These are phyloP conservation scores for Procambarus clarkii DNA, from an alignment of 1,140 invertebrate genomes.

Conservation along the genomic window DNA sequence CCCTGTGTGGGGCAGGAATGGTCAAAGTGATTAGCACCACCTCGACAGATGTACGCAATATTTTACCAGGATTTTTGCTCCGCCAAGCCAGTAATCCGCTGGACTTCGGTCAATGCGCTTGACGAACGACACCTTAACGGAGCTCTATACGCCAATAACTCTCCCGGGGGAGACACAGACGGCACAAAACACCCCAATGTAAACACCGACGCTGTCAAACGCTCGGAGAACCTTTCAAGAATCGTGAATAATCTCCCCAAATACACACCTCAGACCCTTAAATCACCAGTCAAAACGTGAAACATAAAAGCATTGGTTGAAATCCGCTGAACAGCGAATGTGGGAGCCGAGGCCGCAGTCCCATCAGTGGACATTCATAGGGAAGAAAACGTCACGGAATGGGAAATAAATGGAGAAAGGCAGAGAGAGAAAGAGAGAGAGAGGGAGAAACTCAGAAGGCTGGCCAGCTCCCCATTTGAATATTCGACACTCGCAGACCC, in stretches of 20 bases:
- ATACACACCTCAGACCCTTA: no score
- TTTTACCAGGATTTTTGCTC: background rate
- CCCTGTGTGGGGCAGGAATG: background rate
- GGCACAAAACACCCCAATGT: background rate
- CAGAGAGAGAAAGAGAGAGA: background rate
- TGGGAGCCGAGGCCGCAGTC: background rate
- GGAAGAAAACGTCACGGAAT: constrained; percentile 32
- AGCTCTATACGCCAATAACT: background rate
- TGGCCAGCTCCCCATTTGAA: constrained; percentile 18
- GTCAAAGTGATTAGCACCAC: background rate
- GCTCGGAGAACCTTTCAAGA: no score
- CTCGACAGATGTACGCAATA: constrained; percentile 11
- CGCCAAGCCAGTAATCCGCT: background rate
- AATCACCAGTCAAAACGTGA: no score
- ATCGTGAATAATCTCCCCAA: no score
- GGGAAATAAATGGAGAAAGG: constrained; percentile 2
- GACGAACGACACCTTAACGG: background rate
- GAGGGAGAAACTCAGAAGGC: background rate
- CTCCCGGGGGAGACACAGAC: background rate
- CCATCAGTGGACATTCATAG: constrained; percentile 29
- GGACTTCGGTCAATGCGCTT: background rate
- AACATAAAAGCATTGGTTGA: no score
- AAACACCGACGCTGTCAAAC: no score
- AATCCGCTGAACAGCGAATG: no score
- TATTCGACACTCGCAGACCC: constrained; percentile 19